Conservation (phyloP, 2,113 vertebrate species). For the Acanthisitta chloris region DNA sequence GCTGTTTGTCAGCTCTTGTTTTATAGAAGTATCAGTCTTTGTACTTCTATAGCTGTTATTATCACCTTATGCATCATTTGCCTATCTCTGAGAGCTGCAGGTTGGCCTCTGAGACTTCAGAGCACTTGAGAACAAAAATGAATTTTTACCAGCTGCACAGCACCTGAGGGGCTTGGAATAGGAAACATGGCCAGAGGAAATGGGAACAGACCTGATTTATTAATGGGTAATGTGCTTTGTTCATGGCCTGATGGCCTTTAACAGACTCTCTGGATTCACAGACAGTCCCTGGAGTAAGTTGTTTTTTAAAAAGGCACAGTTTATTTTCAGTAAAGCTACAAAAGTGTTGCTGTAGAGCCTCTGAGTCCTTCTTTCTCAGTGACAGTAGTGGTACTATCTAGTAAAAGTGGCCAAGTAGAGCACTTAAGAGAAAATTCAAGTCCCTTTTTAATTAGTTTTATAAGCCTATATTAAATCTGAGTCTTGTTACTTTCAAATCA, state of each 20-base stretch:
- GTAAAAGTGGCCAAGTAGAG: not conserved
- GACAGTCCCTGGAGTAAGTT: not conserved
- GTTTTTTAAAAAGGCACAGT: not conserved
- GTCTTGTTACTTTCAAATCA: not conserved
- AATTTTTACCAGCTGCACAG: not conserved
- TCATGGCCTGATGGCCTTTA: not conserved
- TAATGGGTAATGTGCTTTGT: not conserved
- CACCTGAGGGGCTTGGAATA: not conserved
- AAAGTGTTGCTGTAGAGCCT: not conserved
- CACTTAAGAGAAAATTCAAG: not conserved
- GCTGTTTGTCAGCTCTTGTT: not conserved
- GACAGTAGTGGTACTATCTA: not conserved
- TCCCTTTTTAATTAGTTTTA: not conserved
- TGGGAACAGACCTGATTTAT: not conserved
- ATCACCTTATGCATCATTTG: not conserved
- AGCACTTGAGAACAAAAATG: not conserved
- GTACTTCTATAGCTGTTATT: not conserved
- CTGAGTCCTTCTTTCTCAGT: not conserved
- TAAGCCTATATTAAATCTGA: not conserved
- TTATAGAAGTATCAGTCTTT: not conserved
- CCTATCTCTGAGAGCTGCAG: not conserved
- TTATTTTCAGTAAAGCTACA: not conserved
- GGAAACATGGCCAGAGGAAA: not conserved
- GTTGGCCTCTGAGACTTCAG: not conserved
- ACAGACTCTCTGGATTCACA: not conserved